These are phyloP conservation scores for Temnothorax longispinosus DNA, from an alignment of 1,140 invertebrate species.

Conservation along the genomic window DNA sequence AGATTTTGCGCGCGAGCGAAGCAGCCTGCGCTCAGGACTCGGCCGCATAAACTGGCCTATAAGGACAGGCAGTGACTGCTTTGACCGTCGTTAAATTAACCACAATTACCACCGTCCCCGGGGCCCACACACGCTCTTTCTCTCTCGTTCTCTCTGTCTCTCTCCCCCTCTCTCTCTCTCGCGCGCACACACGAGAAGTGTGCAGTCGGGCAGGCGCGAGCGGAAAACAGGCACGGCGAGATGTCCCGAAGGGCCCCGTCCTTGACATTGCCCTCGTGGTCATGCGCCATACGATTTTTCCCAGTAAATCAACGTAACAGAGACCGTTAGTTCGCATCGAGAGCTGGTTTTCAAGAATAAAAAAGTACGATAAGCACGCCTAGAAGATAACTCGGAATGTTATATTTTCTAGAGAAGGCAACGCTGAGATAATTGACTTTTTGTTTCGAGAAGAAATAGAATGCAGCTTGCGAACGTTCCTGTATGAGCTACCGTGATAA, in stretches of 20 bases:
- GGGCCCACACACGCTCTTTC: slow-evolving; percentile 61
- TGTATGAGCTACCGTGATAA: slow-evolving; percentile 45
- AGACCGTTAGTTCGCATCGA: not conserved
- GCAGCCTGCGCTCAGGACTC: slow-evolving; percentile 55
- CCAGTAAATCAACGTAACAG: not conserved
- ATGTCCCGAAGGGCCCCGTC: slow-evolving; percentile 21
- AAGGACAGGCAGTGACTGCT: slow-evolving; percentile 69
- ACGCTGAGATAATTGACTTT: not conserved
- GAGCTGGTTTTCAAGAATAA: not conserved
- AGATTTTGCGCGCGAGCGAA: slow-evolving; percentile 23
- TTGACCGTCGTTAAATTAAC: slow-evolving; percentile 82
- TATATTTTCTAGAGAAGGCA: not conserved
- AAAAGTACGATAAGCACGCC: not conserved
- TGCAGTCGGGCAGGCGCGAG: slow-evolving; percentile 44
- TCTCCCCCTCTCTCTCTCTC: not conserved
- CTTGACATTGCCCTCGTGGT: slow-evolving; percentile 37
- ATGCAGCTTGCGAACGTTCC: not conserved
- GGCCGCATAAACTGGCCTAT: slow-evolving; percentile 75
- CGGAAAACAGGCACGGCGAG: slow-evolving; percentile 47
- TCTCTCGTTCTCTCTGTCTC: not conserved
- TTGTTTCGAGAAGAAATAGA: slow-evolving; percentile 1
- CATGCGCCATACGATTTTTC: slow-evolving; percentile 20
- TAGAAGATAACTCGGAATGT: not conserved
- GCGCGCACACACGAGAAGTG: slow-evolving; percentile 42
- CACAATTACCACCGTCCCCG: slow-evolving; percentile 77